A percentile compares a stretch with the other conserved stretches of the same genome.
Evolutionary conservation across 2,113 vertebrate genomes (phyloP).

Genomic region (Platichthys stellatus): DNA sequence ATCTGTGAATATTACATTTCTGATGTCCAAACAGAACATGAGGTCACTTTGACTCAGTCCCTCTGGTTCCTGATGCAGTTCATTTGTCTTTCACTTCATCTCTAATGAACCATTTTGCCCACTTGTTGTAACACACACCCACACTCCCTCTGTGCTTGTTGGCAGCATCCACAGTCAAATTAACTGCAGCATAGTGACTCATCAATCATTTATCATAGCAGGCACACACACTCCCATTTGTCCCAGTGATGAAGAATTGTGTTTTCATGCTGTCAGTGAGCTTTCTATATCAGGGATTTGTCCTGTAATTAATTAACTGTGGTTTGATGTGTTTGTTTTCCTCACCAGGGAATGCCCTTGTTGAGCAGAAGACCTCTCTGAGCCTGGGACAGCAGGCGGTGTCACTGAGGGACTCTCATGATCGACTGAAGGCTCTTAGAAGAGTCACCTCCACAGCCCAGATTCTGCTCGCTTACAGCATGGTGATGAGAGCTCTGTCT

Average conservation of each 20-base stretch:
- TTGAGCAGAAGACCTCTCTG: conserved; percentile 73
- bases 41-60: no score
- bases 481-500: conserved; percentile 84
- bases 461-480: conserved; percentile 85
- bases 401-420: conserved; percentile 80
- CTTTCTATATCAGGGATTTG: neutral
- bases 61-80: neutral
- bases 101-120: conserved; percentile 20
- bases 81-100: conserved; percentile 12
- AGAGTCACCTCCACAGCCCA: conserved; percentile 83
- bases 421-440: conserved; percentile 82
- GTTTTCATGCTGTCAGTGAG: neutral
- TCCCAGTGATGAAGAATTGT: neutral
- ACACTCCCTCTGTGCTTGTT: conserved; percentile 49
- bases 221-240: conserved; percentile 7
- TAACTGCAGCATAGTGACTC: conserved; percentile 37
- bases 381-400: conserved; percentile 84
- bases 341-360: conserved; percentile 56
- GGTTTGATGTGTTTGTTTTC: conserved; percentile 3
- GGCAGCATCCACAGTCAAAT: conserved; percentile 27
- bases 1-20: no score
- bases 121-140: conserved; percentile 49
- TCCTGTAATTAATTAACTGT: neutral
- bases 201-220: conserved; percentile 36
- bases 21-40: neutral